Evolutionary conservation across 2,113 vertebrate species (phyloP).

Genomic region (Noctilio leporinus): DNA sequence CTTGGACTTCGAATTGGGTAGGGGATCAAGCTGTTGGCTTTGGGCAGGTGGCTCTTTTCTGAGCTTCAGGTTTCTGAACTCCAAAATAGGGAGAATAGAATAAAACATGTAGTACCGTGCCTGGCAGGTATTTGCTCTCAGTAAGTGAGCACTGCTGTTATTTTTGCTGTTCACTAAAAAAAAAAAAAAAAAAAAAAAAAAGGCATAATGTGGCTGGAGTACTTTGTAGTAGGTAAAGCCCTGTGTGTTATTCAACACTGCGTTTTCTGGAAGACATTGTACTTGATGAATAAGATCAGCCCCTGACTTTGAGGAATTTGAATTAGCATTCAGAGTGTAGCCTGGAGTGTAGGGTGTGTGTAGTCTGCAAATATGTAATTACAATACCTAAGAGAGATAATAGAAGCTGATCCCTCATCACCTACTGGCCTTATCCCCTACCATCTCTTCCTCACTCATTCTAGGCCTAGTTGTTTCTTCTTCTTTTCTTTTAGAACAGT

Average conservation of each 20-base stretch:
- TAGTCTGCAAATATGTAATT: neutral
- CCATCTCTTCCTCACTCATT: neutral
- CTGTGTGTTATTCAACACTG: neutral
- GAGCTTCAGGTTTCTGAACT: neutral
- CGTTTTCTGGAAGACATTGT: neutral
- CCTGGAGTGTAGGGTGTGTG: neutral
- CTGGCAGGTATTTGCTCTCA: neutral
- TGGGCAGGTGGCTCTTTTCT: neutral
- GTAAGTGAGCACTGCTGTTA: neutral
- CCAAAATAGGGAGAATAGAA: neutral
- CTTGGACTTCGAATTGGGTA: neutral
- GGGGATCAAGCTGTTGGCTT: neutral
- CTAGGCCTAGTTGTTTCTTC: neutral
- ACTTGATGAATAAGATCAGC: neutral
- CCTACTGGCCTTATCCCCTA: accelerated
- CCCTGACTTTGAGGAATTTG: neutral
- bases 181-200: neutral
- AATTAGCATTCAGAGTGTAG: neutral
- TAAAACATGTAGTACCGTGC: neutral
- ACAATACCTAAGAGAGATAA: accelerated
- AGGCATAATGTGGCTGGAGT: neutral
- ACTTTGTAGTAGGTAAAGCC: neutral
- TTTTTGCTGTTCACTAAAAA: neutral
- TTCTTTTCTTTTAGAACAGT: too few relatives aligned
- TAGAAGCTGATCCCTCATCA: neutral